Evolutionary conservation across 2,113 vertebrate species (phyloP), one percentile per base, ranked within the genome.

Genomic region (Ictalurus furcatus): DNA sequence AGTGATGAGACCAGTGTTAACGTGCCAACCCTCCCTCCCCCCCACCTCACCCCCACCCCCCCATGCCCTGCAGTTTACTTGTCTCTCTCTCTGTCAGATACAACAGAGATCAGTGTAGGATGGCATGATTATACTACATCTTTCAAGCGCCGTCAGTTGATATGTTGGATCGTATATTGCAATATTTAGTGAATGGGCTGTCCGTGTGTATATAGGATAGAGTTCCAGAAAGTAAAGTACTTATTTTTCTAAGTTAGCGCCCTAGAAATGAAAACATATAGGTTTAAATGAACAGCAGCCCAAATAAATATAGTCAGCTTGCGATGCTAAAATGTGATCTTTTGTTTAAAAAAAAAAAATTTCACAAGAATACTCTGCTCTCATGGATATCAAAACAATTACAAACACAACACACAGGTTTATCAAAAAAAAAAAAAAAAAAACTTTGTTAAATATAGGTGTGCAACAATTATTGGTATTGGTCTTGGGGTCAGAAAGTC

Each of bases 1-100:
- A 88, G 65, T 74, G 82, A 91, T 90, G 85, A 88, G 90, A 85
- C 81, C 90, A 73, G 56, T 16, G 71, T 58, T 87, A 86, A 85
- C 11, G 73, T 58, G 88, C 76, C 40, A 44, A 7, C 48, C 48
- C 7, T 87, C 87, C 85, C 91, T 0, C 88, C 87, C 4, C 88
- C 88, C 85, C 44, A 5, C 44, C 44, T n/a, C n/a, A n/a, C 5
- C 40, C 40, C 40, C 40, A 1, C 5, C 40, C 7, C 88, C 87
- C 85, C 91, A 95, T 94, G 93, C 94, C 94, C 94, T 93, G 92
- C 94, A 93, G 93, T 95, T 94, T 94, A 95, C 94, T 94, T 95
- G 93, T 92, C 94, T 95, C 91, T 86, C 88, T 91, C n/a, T 83
- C 92, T 95, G 95, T 95, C 95, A 79, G 78, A 88, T 91, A 3